A percentile compares a stretch with the other conserved stretches of the same genome.
Conservation (phyloP, 35 echinoderm and acorn worm genomes). For the Strongylocentrotus purpuratus region DNA sequence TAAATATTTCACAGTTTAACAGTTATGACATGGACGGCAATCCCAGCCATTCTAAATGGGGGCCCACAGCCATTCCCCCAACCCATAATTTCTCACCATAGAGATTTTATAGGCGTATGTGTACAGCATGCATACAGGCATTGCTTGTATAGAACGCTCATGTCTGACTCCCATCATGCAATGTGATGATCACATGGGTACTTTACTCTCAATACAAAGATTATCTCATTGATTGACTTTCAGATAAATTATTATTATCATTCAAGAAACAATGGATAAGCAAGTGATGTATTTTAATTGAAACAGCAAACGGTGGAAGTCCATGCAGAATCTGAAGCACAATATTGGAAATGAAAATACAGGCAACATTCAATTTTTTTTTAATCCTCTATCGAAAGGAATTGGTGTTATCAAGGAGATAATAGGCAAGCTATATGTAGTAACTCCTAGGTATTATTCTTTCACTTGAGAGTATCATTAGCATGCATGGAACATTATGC, state of each 20-base stretch:
- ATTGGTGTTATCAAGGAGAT: too few species aligned
- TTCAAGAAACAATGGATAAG: background rate
- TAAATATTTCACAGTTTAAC: constrained; percentile 39
- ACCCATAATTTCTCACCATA: background rate
- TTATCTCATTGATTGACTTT: background rate
- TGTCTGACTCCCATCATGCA: background rate
- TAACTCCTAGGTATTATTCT: too few species aligned
- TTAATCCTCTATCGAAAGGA: too few species aligned
- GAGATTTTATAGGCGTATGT: background rate
- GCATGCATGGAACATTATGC: background rate
- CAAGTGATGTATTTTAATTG: background rate
- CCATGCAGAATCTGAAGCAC: background rate
- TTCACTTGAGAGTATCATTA: background rate
- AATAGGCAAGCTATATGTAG: too few species aligned
- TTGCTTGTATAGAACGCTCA: background rate
- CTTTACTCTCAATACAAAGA: background rate
- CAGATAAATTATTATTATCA: background rate
- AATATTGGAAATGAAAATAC: background rate
- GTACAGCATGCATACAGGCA: background rate
- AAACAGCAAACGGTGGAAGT: background rate
- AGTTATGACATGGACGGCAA: constrained; percentile 27
- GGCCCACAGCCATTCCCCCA: background rate
- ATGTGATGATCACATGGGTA: background rate
- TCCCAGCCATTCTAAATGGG: constrained; percentile 21
- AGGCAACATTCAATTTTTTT: too few species aligned